Base-by-base conservation (phyloP, 2,113 vertebrate species). In the Sylvilagus bachmani region DNA sequence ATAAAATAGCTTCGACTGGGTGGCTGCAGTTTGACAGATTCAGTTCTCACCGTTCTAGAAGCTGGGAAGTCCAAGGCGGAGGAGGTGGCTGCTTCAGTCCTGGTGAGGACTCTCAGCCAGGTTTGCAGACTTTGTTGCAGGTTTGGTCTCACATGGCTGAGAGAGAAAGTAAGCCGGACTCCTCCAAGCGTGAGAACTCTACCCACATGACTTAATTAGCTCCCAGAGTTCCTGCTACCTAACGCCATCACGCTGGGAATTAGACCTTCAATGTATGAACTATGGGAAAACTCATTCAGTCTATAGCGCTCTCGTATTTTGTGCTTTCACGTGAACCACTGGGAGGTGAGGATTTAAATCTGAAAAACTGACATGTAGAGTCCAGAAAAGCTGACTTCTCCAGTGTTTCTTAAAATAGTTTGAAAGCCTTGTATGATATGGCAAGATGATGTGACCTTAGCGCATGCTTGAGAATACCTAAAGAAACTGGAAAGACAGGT, bases 311-410 rank as follows among this genome's bases (percentile, higher is more conserved):
- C 24, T 64, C 5, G 31, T 6, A 22, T 4, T 36, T 36, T 58
- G 33, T 78, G 55, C 11, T 33, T 75, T 86, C 79, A 64, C 64
- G 67, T 44, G 44, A 25, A 29, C 75, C 14, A 75, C 25, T 13
- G 22, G 49, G 90, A 92, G 62, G 77, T 64, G 27, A 96, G 51
- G 62, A 51, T 67, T 94, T 90, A 64, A 86, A 22, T 81, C 14
- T 69, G 61, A 69, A 86, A 96, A 92, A 78, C 10, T 86, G 51
- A 14, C 55, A 49, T 74, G 77, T 75, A 25, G 44, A 82, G 8
- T 67, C 51, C 29, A 29, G 29, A 77, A 33, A 90, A 51, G 5
- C 13, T 89, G 69, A 64, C 12, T 5, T 73, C 84, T 90, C 31
- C 33, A 10, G n/a, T 67, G 25, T 85, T 71, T 66, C 71, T 93